Percentiles rank a stretch among this genome's conserved stretches.
Evolutionary conservation across 2,888 invertebrate species (phyloP).

Genomic region (Platycnemis pennipes): DNA sequence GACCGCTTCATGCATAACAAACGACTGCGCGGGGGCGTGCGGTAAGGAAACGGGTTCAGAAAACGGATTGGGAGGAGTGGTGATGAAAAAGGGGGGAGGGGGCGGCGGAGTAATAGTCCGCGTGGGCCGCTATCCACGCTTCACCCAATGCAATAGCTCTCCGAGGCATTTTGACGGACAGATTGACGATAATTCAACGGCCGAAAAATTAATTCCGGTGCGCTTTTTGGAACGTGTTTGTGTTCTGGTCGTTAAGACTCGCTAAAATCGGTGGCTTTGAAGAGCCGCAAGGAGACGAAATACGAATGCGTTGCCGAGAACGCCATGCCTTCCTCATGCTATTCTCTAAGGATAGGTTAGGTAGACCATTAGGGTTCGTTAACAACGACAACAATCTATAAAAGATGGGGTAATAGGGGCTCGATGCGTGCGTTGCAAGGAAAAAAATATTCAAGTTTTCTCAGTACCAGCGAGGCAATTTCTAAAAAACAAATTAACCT

Average conservation of each 20-base stretch:
- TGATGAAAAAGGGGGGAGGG: not conserved
- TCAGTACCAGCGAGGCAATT: too few species aligned
- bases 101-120: not conserved
- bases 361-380: too few species aligned
- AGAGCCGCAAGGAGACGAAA: not conserved
- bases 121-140: not conserved
- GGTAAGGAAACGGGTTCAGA: not conserved
- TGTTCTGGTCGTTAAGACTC: not conserved
- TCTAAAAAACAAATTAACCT: too few species aligned
- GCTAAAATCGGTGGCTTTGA: not conserved
- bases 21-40: conserved; percentile 37
- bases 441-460: too few species aligned
- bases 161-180: not conserved
- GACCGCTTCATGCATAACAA: conserved; percentile 55
- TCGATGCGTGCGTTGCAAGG: too few species aligned
- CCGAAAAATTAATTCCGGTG: not conserved
- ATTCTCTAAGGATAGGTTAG: too few species aligned
- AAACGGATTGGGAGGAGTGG: not conserved
- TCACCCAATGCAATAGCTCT: not conserved
- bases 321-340: too few species aligned
- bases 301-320: too few species aligned
- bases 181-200: not conserved
- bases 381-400: too few species aligned
- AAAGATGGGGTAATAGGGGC: too few species aligned
- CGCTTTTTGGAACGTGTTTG: not conserved